A percentile compares a stretch with the other conserved stretches of the same genome.
Conservation (phyloP, 1,140 invertebrate species). For the Phenacoccus solenopsis region DNA sequence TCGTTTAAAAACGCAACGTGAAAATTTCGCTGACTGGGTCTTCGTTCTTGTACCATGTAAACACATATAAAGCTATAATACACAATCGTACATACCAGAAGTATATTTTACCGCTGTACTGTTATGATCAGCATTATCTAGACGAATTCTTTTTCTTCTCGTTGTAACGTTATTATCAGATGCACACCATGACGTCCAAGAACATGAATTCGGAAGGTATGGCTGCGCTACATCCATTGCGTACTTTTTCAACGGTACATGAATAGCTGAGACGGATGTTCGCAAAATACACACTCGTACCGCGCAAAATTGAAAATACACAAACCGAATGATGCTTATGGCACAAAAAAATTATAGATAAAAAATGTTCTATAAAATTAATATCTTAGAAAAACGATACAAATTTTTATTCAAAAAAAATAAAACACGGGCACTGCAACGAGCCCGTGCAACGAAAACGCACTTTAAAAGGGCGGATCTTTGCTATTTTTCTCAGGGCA, state of each 20-base stretch:
- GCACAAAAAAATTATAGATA: background rate
- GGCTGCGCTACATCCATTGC: constrained; percentile 13
- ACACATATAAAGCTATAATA: too few species aligned
- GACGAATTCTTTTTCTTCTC: background rate
- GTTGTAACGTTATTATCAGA: background rate
- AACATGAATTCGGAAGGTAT: constrained; percentile 9
- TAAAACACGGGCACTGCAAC: background rate
- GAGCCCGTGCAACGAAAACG: background rate
- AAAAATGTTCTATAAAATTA: background rate
- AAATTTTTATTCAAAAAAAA: constrained; percentile 3
- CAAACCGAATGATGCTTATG: background rate
- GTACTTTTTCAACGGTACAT: background rate
- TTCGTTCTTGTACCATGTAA: too few species aligned
- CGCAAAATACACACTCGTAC: background rate
- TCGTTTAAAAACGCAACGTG: too few species aligned
- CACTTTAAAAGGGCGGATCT: constrained; percentile 24
- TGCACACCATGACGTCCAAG: background rate
- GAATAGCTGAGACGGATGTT: background rate
- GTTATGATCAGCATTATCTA: background rate
- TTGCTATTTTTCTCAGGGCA: constrained; percentile 29
- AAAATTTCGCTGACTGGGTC: too few species aligned
- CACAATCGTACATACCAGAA: too few species aligned
- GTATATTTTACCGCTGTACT: background rate
- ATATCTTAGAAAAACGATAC: constrained; percentile 7
- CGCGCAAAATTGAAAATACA: background rate